Conservation (phyloP, 2,888 invertebrate species). For the Calliphora vomitoria region DNA sequence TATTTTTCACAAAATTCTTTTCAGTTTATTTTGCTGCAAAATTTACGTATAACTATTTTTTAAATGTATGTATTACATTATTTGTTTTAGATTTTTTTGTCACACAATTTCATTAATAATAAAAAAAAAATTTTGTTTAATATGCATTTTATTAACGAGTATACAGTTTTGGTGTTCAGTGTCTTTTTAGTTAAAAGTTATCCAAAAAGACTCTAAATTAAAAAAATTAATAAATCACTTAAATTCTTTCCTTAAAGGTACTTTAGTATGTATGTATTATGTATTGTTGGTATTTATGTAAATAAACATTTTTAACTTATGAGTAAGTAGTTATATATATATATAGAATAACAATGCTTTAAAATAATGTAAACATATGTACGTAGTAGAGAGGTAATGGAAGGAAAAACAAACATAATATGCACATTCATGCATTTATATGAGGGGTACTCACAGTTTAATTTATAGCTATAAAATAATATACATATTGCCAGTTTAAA, state of each 20-base stretch:
- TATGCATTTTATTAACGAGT: too few species aligned
- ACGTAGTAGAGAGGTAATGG: neutral
- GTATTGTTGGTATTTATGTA: conserved; percentile 11
- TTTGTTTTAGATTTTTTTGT: too few species aligned
- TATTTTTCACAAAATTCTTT: too few species aligned
- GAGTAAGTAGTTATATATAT: neutral
- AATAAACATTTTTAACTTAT: conserved; percentile 14
- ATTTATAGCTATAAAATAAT: neutral
- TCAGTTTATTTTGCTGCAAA: too few species aligned
- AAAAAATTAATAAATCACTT: conserved; percentile 24
- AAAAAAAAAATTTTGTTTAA: too few species aligned
- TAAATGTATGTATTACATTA: too few species aligned
- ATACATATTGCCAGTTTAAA: neutral
- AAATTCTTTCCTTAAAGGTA: conserved; percentile 43
- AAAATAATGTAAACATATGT: neutral
- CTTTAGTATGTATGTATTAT: conserved; percentile 36
- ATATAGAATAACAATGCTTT: conserved; percentile 9
- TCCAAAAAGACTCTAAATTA: neutral
- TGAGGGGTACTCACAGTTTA: conserved; percentile 33
- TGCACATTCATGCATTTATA: neutral
- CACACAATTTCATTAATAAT: too few species aligned
- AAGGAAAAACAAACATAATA: neutral
- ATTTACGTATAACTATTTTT: too few species aligned
- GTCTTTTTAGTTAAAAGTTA: neutral
- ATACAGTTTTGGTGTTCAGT: neutral